Base-by-base conservation (phyloP, 2,888 invertebrate species). In the Sarcophaga rosellei region DNA sequence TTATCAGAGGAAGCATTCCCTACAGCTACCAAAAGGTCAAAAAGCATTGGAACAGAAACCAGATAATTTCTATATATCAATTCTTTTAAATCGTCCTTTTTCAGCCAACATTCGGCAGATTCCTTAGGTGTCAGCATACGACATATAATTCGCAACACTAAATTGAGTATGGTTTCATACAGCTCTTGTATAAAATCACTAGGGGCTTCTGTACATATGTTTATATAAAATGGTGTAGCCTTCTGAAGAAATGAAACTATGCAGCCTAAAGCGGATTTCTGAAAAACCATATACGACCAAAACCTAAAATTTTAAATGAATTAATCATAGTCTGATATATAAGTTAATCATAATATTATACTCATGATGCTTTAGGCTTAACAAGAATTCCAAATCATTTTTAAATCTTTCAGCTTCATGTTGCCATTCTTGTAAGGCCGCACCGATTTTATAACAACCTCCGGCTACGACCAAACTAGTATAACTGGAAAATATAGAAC, bases 41-140 rank as follows among this genome's bases (percentile, higher is more conserved):
- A 95, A 75, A 98, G 92, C 90, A 96, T 96, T 0, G 97, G 97
- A 87, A 97, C 94, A n/a, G 97, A 97, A 89, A 97, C 95, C 87
- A 98, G 94, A 92, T 95, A 97, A 89, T 97, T 96, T 85, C 96
- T 94, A 92, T 97, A 97, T 70, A 98, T 91, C n/a, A 97, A 90
- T 8, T 95, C 94, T 0, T 95, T 96, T 93, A 96, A 95, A 81
- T 94, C 95, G 61, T 94, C 93, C 75, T 95, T 95, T 2, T 94
- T 94, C 91, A 97, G 95, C 94, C 95, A 96, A 88, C 94, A 94
- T 2, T 93, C 96, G 93, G 95, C 95, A 20, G 96, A 96, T 92
- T 97, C 97, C 89, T 95, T 96, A 92, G 96, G 96, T 15, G 97
- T 97, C 12, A 97, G 94, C 88, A 98, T 94, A 89, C 98, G 95